Conservation (phyloP, 2,113 vertebrate species). For the Corythornis cristatus region DNA sequence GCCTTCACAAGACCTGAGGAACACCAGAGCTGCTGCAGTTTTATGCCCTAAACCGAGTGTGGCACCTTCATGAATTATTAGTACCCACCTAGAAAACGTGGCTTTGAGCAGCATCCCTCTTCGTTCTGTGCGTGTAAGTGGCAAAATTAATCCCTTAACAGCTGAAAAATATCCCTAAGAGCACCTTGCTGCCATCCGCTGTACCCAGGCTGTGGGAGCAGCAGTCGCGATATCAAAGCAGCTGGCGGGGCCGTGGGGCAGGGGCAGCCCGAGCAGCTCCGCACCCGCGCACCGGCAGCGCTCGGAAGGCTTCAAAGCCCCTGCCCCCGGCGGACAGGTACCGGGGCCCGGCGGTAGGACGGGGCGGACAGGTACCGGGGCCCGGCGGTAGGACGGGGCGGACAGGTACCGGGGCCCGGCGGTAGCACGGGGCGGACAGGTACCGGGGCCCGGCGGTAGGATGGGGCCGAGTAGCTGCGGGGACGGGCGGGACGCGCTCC, state of each 20-base stretch:
- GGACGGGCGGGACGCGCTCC: too few species aligned
- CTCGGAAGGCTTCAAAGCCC: background rate
- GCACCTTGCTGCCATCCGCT: accelerated
- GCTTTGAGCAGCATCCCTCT: background rate
- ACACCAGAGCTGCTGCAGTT: background rate
- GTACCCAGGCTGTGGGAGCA: accelerated
- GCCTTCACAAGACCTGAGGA: accelerated
- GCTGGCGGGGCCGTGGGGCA: accelerated
- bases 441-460: background rate
- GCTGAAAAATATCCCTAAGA: accelerated
- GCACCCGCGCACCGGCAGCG: background rate
- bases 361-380: too few species aligned
- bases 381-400: too few species aligned
- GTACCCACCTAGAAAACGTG: background rate
- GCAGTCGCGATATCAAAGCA: accelerated
- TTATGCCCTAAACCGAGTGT: background rate
- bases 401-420: too few species aligned
- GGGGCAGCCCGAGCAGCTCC: background rate
- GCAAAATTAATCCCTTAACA: background rate
- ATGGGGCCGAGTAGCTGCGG: background rate
- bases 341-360: too few species aligned
- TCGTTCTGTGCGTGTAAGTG: background rate
- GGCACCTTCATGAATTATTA: background rate
- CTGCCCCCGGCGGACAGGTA: too few species aligned
- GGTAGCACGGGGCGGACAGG: background rate